Evolutionary conservation across 2,888 invertebrate species (phyloP).

Genomic region (Flabesymbios commensalis): DNA sequence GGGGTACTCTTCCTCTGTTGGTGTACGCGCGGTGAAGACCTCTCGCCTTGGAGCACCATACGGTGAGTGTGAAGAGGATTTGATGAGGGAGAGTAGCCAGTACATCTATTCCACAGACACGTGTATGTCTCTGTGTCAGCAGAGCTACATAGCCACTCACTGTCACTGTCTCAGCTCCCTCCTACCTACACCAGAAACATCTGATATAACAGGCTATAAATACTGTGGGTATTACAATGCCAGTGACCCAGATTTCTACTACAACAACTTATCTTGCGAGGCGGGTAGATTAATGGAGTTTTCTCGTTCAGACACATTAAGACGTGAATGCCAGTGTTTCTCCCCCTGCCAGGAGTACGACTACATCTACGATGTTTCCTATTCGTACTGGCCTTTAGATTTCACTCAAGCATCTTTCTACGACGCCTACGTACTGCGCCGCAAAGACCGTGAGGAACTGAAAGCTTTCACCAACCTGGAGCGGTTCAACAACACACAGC

Average conservation of each 20-base stretch:
- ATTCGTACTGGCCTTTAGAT: conserved; percentile 19
- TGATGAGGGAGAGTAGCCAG: background rate
- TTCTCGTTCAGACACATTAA: background rate
- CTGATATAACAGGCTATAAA: background rate
- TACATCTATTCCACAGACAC: conserved; percentile 6
- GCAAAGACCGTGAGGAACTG: background rate
- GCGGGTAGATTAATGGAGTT: conserved; percentile 4
- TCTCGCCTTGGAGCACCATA: conserved; percentile 10
- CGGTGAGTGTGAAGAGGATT: conserved; percentile 10
- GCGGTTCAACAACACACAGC: conserved; percentile 1
- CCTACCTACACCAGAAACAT: conserved; percentile 6
- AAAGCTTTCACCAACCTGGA: conserved; percentile 12
- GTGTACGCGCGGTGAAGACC: background rate
- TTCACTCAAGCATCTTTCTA: conserved; percentile 12
- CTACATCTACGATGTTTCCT: conserved; percentile 13
- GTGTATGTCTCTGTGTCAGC: conserved; percentile 15
- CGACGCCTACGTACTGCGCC: conserved; percentile 12
- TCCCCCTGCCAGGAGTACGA: conserved; percentile 8
- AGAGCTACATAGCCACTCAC: conserved; percentile 11
- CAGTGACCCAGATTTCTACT: conserved; percentile 4
- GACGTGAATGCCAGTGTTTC: conserved; percentile 7
- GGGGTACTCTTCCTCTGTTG: conserved; percentile 45
- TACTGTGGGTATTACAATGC: conserved; percentile 17
- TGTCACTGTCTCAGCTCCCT: conserved; percentile 13
- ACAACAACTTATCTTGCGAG: conserved; percentile 16